Conservation (phyloP, 2,888 invertebrate species). For the Coecobrya sp. region DNA sequence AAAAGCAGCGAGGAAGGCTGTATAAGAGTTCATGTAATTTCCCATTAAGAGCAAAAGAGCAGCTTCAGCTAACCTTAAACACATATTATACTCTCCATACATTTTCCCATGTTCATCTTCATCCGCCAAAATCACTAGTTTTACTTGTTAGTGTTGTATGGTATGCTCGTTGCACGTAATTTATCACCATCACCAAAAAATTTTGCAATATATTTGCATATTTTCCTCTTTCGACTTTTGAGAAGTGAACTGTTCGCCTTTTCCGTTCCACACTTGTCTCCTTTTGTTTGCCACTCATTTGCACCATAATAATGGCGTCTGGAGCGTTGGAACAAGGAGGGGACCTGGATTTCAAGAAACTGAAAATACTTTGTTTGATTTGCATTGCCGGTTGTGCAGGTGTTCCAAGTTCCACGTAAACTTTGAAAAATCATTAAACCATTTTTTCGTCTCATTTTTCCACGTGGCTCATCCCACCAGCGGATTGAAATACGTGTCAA, state of each 20-base stretch:
- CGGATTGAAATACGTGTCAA: too few relatives aligned
- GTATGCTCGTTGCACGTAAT: background rate
- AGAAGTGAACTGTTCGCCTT: background rate
- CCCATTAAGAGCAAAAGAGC: background rate
- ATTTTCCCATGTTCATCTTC: background rate
- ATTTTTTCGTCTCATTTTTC: too few relatives aligned
- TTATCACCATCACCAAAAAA: slow-evolving; percentile 24
- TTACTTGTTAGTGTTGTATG: background rate
- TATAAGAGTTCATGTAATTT: slow-evolving; percentile 1
- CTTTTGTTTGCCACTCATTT: background rate
- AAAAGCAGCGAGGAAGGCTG: background rate
- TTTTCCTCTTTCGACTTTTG: background rate
- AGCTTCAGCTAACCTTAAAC: background rate
- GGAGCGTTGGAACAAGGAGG: background rate
- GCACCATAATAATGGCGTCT: too few relatives aligned
- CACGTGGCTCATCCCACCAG: too few relatives aligned
- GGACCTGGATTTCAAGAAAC: too few relatives aligned
- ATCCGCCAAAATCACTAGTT: background rate
- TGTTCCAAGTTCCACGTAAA: too few relatives aligned
- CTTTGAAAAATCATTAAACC: too few relatives aligned
- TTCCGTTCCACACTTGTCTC: background rate
- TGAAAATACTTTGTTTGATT: too few relatives aligned
- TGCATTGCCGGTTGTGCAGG: too few relatives aligned
- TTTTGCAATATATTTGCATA: slow-evolving; percentile 44
- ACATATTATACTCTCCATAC: background rate